These are phyloP conservation scores for Monochamus alternatus DNA, from an alignment of 2,888 invertebrate genomes.

Conservation along the genomic window DNA sequence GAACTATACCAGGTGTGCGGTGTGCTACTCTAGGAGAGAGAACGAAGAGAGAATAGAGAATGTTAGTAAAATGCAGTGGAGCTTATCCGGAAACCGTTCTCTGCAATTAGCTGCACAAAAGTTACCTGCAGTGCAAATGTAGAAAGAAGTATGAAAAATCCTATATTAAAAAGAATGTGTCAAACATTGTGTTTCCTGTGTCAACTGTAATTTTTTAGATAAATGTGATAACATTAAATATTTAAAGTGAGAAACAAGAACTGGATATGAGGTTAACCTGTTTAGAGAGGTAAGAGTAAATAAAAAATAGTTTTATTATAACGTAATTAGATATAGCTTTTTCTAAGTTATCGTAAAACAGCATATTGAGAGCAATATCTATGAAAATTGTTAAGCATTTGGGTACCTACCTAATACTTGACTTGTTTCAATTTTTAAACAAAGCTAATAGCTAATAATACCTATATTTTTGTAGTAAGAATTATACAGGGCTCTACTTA, in stretches of 20 bases:
- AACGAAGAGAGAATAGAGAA: constrained; percentile 51
- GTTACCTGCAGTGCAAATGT: constrained; percentile 49
- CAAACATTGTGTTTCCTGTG: constrained; percentile 21
- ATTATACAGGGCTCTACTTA: too few relatives aligned
- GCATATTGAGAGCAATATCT: too few relatives aligned
- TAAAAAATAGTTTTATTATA: too few relatives aligned
- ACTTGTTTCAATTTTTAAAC: too few relatives aligned
- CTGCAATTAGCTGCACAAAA: constrained; percentile 48
- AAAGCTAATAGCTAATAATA: too few relatives aligned
- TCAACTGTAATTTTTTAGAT: constrained; percentile 27
- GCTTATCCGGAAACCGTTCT: constrained; percentile 64
- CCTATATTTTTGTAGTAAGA: too few relatives aligned
- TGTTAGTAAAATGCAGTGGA: constrained; percentile 62
- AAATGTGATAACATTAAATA: constrained; percentile 36
- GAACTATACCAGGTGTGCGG: constrained; percentile 30
- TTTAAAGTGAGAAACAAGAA: constrained; percentile 39
- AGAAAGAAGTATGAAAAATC: constrained; percentile 41
- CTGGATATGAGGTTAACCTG: constrained; percentile 61
- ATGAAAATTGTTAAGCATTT: too few relatives aligned
- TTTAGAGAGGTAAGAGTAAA: constrained; percentile 59
- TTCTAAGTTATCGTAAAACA: not conserved
- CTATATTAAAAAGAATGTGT: constrained; percentile 35
- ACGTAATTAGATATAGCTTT: not conserved
- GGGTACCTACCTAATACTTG: too few relatives aligned
- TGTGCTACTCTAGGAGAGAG: constrained; percentile 41